A percentile compares a stretch with the other conserved stretches of the same genome.
Conservation (phyloP, 2,797 vertebrate genomes). For the Botia kubotai region DNA sequence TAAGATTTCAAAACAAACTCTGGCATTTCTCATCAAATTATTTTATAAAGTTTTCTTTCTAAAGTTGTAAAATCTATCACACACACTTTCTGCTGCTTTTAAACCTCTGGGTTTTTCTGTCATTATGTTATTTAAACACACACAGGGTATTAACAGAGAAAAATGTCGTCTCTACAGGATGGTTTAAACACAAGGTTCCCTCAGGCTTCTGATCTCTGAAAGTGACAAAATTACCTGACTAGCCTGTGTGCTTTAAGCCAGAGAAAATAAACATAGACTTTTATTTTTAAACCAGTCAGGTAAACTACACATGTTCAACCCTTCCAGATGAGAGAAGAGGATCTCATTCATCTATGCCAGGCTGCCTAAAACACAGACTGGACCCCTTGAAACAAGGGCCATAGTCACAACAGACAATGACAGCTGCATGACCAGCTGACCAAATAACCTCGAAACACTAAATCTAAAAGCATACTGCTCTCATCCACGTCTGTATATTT, state of each 20-base stretch:
- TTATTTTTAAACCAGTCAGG: not conserved
- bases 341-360: not conserved
- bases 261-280: not conserved
- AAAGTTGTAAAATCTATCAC: too few relatives aligned
- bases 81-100: too few relatives aligned
- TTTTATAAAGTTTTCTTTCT: too few relatives aligned
- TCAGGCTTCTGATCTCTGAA: not conserved
- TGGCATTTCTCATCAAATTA: not conserved
- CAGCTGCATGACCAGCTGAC: too few relatives aligned
- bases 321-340: not conserved
- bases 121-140: not conserved
- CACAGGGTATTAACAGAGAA: slow-evolving; percentile 3
- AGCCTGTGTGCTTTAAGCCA: not conserved
- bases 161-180: not conserved
- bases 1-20: not conserved
- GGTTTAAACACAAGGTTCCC: not conserved
- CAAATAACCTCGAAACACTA: too few relatives aligned
- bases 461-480: too few relatives aligned
- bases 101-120: too few relatives aligned
- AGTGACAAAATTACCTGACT: slow-evolving; percentile 24
- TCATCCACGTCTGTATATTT: too few relatives aligned
- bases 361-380: too few relatives aligned
- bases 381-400: too few relatives aligned
- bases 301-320: not conserved
- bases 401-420: too few relatives aligned